Conservation (phyloP, 2,113 vertebrate genomes). For the Sus scrofa region T2T-Sscrofa CM000822.6:3583001-3583500, state of each 20-base stretch:
- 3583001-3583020: neutral
- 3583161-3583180: neutral
- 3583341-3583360: neutral
- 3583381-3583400: neutral
- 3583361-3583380: neutral
- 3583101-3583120: neutral
- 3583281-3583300: neutral
- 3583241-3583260: neutral
- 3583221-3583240: neutral
- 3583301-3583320: neutral
- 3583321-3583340: neutral
- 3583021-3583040: constrained; percentile 17
- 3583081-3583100: neutral
- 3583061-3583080: neutral
- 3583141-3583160: neutral
- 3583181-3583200: neutral
- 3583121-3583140: neutral
- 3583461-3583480: neutral
- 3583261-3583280: neutral
- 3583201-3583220: neutral
- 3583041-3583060: neutral
- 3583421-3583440: neutral
- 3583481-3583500: neutral
- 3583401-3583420: neutral
- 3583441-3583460: neutral